These are phyloP conservation scores for Calycopis cecrops DNA, from an alignment of 1,140 invertebrate genomes.

Conservation along the genomic window DNA sequence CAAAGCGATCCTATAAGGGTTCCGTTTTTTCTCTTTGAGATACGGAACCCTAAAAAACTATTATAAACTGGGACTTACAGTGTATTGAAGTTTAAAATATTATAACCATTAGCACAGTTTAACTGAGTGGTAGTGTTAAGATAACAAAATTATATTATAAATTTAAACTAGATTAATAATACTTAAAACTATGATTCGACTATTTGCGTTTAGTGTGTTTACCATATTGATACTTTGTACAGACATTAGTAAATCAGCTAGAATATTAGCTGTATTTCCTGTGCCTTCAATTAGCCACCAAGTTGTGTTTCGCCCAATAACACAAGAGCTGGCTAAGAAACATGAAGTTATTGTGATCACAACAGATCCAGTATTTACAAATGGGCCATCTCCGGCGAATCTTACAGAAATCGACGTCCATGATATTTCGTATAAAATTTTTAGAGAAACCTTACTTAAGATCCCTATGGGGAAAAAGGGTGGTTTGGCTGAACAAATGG, in stretches of 20 bases:
- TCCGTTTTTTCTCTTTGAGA: no score
- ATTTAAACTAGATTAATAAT: no score
- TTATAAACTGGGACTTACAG: no score
- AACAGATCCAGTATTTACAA: constrained; percentile 5
- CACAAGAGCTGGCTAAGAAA: neutral
- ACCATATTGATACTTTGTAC: neutral
- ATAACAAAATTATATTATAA: no score
- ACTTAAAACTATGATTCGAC: neutral
- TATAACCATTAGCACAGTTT: no score
- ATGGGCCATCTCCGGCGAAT: neutral
- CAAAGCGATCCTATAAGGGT: no score
- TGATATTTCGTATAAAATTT: constrained; percentile 1
- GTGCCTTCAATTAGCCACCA: constrained; percentile 13
- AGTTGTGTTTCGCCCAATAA: constrained; percentile 6
- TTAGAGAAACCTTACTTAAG: neutral
- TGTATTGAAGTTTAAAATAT: no score
- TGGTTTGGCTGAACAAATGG: constrained; percentile 6
- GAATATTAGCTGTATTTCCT: constrained; percentile 10
- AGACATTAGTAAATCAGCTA: neutral
- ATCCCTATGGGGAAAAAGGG: constrained; percentile 1
- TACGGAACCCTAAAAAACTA: no score
- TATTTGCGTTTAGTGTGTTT: no score
- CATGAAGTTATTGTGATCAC: constrained; percentile 11
- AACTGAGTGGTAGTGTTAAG: no score
- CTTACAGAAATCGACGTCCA: constrained; percentile 10